A percentile compares a stretch with the other conserved stretches of the same genome.
Conservation (phyloP, 2,888 invertebrate genomes). For the Xylocampa areola region DNA sequence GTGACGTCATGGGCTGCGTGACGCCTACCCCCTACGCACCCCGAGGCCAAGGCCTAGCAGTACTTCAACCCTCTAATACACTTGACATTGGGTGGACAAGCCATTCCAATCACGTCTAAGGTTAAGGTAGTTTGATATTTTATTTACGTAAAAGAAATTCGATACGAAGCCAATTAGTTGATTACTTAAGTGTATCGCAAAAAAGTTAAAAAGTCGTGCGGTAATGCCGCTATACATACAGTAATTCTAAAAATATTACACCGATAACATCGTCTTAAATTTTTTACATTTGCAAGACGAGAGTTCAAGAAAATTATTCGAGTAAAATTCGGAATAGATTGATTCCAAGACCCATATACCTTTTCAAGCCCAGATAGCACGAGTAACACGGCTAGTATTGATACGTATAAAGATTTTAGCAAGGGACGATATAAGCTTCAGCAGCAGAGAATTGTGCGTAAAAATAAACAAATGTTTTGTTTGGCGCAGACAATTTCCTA, state of each 20-base stretch:
- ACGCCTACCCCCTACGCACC: slow-evolving; percentile 72
- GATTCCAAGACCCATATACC: too few species aligned
- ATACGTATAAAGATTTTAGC: slow-evolving; percentile 5
- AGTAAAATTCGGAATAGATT: too few species aligned
- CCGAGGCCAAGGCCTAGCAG: slow-evolving; percentile 75
- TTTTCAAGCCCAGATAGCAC: too few species aligned
- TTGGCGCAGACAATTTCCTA: slow-evolving; percentile 42
- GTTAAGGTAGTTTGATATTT: slow-evolving; percentile 34
- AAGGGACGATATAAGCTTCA: slow-evolving; percentile 20
- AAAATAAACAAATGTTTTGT: slow-evolving; percentile 47
- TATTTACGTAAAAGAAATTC: slow-evolving; percentile 11
- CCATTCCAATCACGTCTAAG: slow-evolving; percentile 51
- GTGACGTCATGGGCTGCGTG: slow-evolving; percentile 81
- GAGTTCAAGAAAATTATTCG: too few species aligned
- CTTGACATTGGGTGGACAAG: slow-evolving; percentile 77
- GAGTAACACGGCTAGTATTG: neutral
- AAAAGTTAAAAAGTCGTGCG: slow-evolving; percentile 4
- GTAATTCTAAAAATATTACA: too few species aligned
- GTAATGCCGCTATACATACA: too few species aligned
- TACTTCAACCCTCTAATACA: slow-evolving; percentile 70
- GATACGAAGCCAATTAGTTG: slow-evolving; percentile 31
- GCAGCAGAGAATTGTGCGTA: slow-evolving; percentile 18
- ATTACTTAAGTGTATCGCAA: slow-evolving; percentile 27
- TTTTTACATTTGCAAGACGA: slow-evolving; percentile 25
- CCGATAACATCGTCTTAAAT: too few species aligned